Conservation (phyloP, 2,888 invertebrate species). For the Pollenia griseotomentosa region DNA sequence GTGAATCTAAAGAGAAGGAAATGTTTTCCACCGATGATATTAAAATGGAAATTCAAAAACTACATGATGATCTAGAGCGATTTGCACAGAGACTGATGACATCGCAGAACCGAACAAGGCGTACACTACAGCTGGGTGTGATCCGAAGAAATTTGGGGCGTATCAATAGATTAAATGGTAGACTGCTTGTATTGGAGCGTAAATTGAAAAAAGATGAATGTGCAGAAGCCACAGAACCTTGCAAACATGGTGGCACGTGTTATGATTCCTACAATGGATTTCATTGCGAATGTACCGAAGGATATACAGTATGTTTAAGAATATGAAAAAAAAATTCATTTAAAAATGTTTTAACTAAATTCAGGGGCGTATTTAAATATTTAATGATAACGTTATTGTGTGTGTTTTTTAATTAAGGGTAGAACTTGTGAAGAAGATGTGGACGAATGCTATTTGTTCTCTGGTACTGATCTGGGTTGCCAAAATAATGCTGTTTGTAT, state of each 20-base stretch:
- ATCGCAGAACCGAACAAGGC: conserved; percentile 75
- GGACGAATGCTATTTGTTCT: conserved; percentile 92
- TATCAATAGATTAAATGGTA: conserved; percentile 67
- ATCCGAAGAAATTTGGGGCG: conserved; percentile 76
- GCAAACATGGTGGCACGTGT: conserved; percentile 93
- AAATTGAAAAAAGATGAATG: conserved; percentile 77
- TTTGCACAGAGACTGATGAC: conserved; percentile 71
- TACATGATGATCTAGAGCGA: conserved; percentile 75
- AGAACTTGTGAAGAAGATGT: conserved; percentile 91
- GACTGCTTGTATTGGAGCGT: conserved; percentile 67
- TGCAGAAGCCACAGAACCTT: conserved; percentile 85
- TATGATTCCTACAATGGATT: conserved; percentile 89
- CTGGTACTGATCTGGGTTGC: conserved; percentile 94
- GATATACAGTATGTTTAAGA: conserved; percentile 86
- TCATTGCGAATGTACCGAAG: conserved; percentile 89
- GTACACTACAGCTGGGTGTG: conserved; percentile 49
- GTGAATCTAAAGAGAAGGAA: conserved; percentile 33
- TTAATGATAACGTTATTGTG: neutral
- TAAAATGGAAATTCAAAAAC: conserved; percentile 74
- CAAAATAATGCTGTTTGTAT: conserved; percentile 94
- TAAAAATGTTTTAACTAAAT: neutral
- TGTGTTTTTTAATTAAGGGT: conserved; percentile 84
- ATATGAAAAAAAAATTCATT: neutral
- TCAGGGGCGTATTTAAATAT: conserved; percentile 58
- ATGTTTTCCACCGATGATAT: conserved; percentile 72